Evolutionary conservation across 2,888 invertebrate species (phyloP).

Genomic region (Drosophila putrida): DNA sequence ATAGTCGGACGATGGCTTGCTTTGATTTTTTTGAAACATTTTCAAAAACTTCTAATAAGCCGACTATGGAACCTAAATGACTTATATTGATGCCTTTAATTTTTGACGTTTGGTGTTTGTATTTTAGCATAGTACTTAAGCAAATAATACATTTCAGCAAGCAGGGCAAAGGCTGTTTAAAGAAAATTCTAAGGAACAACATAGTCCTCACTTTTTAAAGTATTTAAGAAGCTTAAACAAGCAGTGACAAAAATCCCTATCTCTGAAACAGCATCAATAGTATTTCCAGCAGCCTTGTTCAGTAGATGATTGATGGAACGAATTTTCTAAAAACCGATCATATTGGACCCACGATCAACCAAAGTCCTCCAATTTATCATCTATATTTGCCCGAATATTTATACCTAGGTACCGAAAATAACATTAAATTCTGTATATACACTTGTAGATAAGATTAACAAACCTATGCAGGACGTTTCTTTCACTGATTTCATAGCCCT

Average conservation of each 20-base stretch:
- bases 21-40: too few species aligned
- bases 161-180: neutral
- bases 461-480: neutral
- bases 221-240: neutral
- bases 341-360: constrained; percentile 1
- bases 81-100: too few species aligned
- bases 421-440: neutral
- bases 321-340: neutral
- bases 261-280: neutral
- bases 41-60: too few species aligned
- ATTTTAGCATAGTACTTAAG: too few species aligned
- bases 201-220: neutral
- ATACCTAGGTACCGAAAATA: neutral
- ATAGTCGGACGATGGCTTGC: neutral
- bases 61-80: too few species aligned
- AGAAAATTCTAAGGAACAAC: neutral
- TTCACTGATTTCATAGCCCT: neutral
- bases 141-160: neutral
- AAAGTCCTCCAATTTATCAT: neutral
- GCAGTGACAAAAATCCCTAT: neutral
- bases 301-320: neutral
- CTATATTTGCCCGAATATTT: neutral
- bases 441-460: neutral
- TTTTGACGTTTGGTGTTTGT: too few species aligned
- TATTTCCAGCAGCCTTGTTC: neutral